Evolutionary conservation across 1,140 invertebrate species (phyloP).

Genomic region (Drosophila mauritiana): DNA sequence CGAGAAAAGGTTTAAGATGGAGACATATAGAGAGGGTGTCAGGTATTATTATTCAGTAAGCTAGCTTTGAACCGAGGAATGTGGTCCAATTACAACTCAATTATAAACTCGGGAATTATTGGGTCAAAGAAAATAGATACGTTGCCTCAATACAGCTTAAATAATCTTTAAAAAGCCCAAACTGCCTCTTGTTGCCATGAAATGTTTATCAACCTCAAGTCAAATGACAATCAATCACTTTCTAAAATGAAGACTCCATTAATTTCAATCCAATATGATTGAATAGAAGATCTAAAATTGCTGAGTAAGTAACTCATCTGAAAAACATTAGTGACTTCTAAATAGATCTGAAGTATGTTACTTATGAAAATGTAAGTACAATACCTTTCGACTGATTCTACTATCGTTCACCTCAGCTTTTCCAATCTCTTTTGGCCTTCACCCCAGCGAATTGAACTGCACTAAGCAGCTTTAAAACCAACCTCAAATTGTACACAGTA

Average conservation of each 20-base stretch:
- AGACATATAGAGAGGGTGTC: conserved; percentile 21
- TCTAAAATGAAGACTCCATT: conserved; percentile 3
- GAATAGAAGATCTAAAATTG: background rate
- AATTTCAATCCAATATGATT: background rate
- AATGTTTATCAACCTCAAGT: background rate
- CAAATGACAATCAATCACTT: conserved; percentile 17
- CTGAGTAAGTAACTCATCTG: background rate
- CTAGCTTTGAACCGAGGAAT: conserved; percentile 14
- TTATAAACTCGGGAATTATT: conserved; percentile 8
- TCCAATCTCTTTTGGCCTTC: background rate
- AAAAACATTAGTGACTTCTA: background rate
- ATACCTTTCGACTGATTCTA: too few relatives aligned
- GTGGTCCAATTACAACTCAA: conserved; percentile 15
- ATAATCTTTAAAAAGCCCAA: background rate
- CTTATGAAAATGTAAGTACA: background rate
- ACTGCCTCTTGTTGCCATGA: background rate
- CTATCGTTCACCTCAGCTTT: background rate
- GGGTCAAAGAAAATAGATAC: conserved; percentile 13
- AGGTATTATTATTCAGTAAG: conserved; percentile 24
- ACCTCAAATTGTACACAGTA: background rate
- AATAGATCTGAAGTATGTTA: background rate
- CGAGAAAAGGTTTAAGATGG: conserved; percentile 22
- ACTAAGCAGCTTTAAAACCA: background rate
- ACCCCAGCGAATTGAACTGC: background rate
- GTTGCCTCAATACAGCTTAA: background rate